Percentiles rank a stretch among this genome's conserved stretches.
Conservation (phyloP, 2,888 invertebrate genomes). For the Tricholauxania praeusta region DNA sequence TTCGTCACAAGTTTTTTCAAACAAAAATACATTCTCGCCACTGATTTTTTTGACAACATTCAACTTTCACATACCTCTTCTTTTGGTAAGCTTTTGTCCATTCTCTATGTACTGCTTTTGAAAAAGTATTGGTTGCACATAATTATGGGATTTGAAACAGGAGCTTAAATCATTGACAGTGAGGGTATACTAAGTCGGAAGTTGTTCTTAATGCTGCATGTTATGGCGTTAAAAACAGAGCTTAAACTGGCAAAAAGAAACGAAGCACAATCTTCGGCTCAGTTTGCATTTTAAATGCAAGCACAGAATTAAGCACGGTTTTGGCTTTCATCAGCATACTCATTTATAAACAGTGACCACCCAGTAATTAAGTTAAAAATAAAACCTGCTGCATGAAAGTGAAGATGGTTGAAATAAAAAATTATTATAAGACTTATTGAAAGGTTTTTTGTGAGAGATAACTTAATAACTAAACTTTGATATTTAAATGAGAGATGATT, state of each 20-base stretch:
- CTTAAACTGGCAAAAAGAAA: not conserved
- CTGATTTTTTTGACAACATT: too few species aligned
- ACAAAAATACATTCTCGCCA: too few species aligned
- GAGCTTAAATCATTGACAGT: slow-evolving; percentile 11
- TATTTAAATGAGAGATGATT: too few species aligned
- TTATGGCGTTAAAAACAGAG: not conserved
- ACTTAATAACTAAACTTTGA: too few species aligned
- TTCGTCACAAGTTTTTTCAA: too few species aligned
- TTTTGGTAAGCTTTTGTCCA: not conserved
- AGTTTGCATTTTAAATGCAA: not conserved
- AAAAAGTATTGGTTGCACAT: slow-evolving; percentile 22
- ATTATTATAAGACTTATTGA: too few species aligned
- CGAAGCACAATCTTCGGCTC: not conserved
- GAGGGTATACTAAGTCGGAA: slow-evolving; percentile 4
- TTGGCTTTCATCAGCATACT: slow-evolving; percentile 7
- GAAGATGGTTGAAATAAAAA: too few species aligned
- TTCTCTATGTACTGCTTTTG: not conserved
- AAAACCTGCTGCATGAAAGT: not conserved
- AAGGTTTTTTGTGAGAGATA: too few species aligned
- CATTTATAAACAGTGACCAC: not conserved
- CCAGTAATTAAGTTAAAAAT: slow-evolving; percentile 5
- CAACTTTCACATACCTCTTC: not conserved
- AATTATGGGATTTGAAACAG: slow-evolving; percentile 25
- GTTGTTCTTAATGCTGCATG: slow-evolving; percentile 1
- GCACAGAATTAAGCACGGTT: slow-evolving; percentile 13